Conservation (phyloP, 1,140 invertebrate genomes). For the Drosophila lini region DNA sequence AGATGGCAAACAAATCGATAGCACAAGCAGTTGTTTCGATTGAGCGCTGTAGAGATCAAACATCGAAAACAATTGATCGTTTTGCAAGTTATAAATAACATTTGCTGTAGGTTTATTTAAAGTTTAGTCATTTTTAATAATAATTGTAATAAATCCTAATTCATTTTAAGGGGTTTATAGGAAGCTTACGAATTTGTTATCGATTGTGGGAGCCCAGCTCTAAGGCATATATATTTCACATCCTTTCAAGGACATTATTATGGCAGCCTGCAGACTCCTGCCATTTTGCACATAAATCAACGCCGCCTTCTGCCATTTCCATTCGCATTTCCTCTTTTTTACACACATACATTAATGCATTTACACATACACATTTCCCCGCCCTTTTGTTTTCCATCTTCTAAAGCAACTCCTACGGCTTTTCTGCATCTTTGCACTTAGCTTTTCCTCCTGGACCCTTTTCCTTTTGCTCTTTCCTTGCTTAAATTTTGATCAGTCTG, state of each 20-base stretch:
- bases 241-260: slow-evolving; percentile 68
- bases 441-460: slow-evolving; percentile 3
- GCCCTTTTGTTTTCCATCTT: slow-evolving; percentile 17
- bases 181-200: background rate
- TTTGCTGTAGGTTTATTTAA: background rate
- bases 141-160: background rate
- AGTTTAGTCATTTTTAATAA: background rate
- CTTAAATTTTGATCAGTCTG: slow-evolving; percentile 18
- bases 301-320: slow-evolving; percentile 42
- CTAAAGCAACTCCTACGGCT: slow-evolving; percentile 14
- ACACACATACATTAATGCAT: background rate
- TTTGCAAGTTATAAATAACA: background rate
- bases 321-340: slow-evolving; percentile 12
- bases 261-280: slow-evolving; percentile 17
- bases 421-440: slow-evolving; percentile 34
- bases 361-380: background rate
- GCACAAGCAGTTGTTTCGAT: background rate
- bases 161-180: background rate
- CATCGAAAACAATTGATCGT: background rate
- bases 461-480: slow-evolving; percentile 6
- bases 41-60: background rate
- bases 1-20: slow-evolving; percentile 4
- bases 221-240: slow-evolving; percentile 15
- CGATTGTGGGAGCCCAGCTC: background rate
- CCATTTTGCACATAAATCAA: slow-evolving; percentile 62